phyloP scores from a whole-genome alignment of 2,888 invertebrate species.

The Lordiphosa andalusiaca region DNA sequence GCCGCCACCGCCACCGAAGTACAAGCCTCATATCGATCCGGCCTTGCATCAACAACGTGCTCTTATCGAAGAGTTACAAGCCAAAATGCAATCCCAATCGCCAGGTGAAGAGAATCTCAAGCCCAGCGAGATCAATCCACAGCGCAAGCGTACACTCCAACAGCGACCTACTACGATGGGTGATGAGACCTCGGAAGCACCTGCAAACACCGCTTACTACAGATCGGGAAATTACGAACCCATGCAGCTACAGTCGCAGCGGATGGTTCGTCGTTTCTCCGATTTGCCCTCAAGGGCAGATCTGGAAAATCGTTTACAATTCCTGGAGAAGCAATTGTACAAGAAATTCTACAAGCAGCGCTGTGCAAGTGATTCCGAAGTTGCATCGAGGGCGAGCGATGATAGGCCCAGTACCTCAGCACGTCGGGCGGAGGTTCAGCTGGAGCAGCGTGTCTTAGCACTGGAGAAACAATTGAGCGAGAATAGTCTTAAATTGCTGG shows the following conservation, averaged over 20 bases:
- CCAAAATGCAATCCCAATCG: constrained; percentile 56
- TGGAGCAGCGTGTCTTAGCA: constrained; percentile 74
- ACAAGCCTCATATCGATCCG: constrained; percentile 27
- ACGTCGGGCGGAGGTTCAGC: constrained; percentile 44
- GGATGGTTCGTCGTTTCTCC: constrained; percentile 78
- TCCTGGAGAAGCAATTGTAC: constrained; percentile 76
- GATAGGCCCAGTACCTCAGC: constrained; percentile 61
- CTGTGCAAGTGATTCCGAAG: constrained; percentile 79
- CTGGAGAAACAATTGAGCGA: constrained; percentile 76
- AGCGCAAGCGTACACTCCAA: constrained; percentile 43
- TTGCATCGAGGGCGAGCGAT: constrained; percentile 63
- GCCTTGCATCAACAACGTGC: constrained; percentile 58
- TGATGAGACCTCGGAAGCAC: constrained; percentile 79
- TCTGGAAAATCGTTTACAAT: constrained; percentile 78
- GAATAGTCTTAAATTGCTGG: constrained; percentile 66
- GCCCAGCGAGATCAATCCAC: constrained; percentile 73
- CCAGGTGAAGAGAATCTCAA: constrained; percentile 64
- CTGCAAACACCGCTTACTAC: constrained; percentile 77
- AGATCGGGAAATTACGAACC: constrained; percentile 76
- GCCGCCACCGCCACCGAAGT: constrained; percentile 46
- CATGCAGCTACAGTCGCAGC: constrained; percentile 46
- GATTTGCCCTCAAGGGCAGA: constrained; percentile 78
- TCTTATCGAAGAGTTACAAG: constrained; percentile 72
- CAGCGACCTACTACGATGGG: constrained; percentile 59
- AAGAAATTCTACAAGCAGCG: constrained; percentile 78